Conservation (phyloP, 37 sponge, comb jelly and placozoan genomes). For the Tethya wilhelma region DNA sequence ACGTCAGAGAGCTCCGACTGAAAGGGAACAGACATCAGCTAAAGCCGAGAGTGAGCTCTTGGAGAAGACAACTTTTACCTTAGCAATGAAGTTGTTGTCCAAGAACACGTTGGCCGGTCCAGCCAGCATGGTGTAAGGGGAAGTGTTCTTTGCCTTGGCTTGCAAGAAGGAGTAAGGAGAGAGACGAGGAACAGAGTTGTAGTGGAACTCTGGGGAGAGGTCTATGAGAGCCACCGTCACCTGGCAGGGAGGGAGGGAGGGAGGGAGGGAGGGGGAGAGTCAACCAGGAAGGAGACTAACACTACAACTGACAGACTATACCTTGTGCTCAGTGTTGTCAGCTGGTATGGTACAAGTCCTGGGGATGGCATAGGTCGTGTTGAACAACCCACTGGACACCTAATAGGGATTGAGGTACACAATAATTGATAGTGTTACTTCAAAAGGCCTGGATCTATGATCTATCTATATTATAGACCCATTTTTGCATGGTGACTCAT, state of each 20-base stretch:
- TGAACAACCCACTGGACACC: conserved; percentile 44
- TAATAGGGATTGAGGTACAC: too few relatives aligned
- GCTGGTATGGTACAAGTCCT: conserved; percentile 49
- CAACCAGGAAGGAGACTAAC: too few relatives aligned
- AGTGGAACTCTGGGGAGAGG: conserved; percentile 38
- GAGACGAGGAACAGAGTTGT: conserved; percentile 54
- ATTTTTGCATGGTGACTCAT: too few relatives aligned
- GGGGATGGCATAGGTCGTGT: conserved; percentile 57
- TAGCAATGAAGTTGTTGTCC: conserved; percentile 67
- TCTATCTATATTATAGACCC: too few relatives aligned
- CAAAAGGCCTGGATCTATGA: too few relatives aligned
- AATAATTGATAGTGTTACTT: too few relatives aligned
- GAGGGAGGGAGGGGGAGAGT: too few relatives aligned
- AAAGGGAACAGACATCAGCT: too few relatives aligned
- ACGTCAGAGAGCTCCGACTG: conserved; percentile 42
- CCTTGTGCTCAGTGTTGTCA: conserved; percentile 63
- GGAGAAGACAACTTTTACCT: too few relatives aligned
- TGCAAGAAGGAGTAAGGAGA: conserved; percentile 65
- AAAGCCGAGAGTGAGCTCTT: too few relatives aligned
- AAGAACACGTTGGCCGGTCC: conserved; percentile 72
- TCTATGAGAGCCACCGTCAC: conserved; percentile 60
- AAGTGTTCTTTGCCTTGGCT: conserved; percentile 59
- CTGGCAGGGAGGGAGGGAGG: too few relatives aligned
- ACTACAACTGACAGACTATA: too few relatives aligned
- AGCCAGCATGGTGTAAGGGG: conserved; percentile 60